A percentile compares a stretch with the other conserved stretches of the same genome.
phyloP scores from a whole-genome alignment of 2,797 vertebrate genomes.

The Ambastaia sidthimunki region DNA sequence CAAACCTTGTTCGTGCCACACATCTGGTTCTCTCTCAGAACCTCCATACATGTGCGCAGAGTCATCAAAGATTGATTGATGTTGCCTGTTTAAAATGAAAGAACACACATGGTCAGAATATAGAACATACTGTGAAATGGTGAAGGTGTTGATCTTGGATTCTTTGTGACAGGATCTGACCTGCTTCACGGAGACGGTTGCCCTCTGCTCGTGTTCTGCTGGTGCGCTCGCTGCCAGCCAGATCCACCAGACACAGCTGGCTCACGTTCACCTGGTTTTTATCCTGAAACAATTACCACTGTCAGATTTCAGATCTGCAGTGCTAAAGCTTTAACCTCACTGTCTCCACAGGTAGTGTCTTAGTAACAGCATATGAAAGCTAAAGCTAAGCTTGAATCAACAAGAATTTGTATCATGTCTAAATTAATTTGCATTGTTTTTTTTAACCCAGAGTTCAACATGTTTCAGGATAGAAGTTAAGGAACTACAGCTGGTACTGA shows the following conservation, averaged over 20 bases:
- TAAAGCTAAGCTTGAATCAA: no score
- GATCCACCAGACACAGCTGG: constrained; percentile 93
- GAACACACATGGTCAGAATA: neutral
- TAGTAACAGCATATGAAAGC: no score
- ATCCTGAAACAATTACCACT: constrained; percentile 74
- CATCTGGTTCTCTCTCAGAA: constrained; percentile 93
- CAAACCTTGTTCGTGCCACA: constrained; percentile 90
- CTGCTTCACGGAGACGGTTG: constrained; percentile 91
- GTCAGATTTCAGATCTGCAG: neutral
- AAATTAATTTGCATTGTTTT: no score
- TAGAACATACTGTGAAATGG: neutral
- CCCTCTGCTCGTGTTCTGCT: constrained; percentile 94
- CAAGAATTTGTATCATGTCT: no score
- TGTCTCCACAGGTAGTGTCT: neutral
- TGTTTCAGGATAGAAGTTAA: neutral
- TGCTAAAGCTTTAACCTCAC: neutral
- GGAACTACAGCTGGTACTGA: constrained; percentile 57
- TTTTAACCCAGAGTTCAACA: no score
- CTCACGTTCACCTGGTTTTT: constrained; percentile 90
- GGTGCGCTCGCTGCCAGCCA: constrained; percentile 96
- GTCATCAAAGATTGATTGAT: constrained; percentile 98
- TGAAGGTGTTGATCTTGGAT: neutral
- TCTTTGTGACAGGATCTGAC: constrained; percentile 64
- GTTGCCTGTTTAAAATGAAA: constrained; percentile 80
- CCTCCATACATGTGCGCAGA: constrained; percentile 91